Percentiles rank a stretch among this genome's conserved stretches.
Conservation (phyloP, 2,113 vertebrate genomes). For the Poecilia latipinna region DNA sequence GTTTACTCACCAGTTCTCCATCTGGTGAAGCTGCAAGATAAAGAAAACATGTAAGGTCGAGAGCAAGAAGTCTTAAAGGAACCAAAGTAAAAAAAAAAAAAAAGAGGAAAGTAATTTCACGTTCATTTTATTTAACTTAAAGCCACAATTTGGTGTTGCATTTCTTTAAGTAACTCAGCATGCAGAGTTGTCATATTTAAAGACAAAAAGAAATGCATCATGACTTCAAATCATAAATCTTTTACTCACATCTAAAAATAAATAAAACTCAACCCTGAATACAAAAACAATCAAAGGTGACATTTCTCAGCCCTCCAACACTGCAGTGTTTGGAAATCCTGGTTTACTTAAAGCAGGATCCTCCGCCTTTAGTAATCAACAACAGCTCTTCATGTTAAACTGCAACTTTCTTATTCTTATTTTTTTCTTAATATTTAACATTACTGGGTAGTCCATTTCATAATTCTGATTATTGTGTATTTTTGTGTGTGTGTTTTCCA, state of each 20-base stretch:
- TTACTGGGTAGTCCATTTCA: too few species aligned
- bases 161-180: background rate
- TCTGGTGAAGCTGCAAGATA: constrained; percentile 85
- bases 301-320: too few species aligned
- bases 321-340: too few species aligned
- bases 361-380: too few species aligned
- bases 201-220: background rate
- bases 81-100: background rate
- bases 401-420: too few species aligned
- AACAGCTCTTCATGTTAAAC: too few species aligned
- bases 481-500: too few species aligned
- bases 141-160: background rate
- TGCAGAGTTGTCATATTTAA: background rate
- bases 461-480: too few species aligned
- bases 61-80: background rate
- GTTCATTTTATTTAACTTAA: background rate
- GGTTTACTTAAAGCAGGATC: too few species aligned
- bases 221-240: too few species aligned
- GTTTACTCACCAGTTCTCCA: constrained; percentile 90
- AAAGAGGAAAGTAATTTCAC: background rate
- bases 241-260: background rate
- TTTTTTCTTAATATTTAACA: too few species aligned
- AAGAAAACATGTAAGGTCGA: background rate
- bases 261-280: background rate
- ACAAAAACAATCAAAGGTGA: background rate